Base-by-base conservation (phyloP, 2,888 invertebrate genomes). In the Stenichneumon culpator region DNA sequence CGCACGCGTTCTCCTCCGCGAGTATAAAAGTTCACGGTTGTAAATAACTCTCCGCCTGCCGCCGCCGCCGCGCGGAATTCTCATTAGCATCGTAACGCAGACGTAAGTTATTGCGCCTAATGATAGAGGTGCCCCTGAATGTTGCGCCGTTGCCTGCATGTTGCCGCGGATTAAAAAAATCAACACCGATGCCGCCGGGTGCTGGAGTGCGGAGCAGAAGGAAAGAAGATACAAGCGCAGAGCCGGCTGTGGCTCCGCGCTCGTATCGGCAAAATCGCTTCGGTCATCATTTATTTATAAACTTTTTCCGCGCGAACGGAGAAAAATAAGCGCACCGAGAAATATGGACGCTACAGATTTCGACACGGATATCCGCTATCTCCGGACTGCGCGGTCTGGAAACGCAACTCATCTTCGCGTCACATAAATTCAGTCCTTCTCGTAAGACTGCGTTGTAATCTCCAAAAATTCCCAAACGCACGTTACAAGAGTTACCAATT, bases 41-140 rank as follows among this genome's bases (percentile, higher is more conserved):
- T 86, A 86, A 86, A 86, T 86, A 86, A 86, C 82, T 86, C 82
- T 65, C 63, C 25, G 69, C 72, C n/a, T 63, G 47, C 65, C 19
- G 75, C 69, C 73, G 60, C 72, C 19, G 79, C 77, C 57, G 57
- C 57, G 79, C 60, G 90, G 89, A 91, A 90, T 90, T 88, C 90
- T 91, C 91, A 91, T 91, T 91, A 91, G 90, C 91, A 91, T 91
- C 91, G 88, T 89, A 90, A 90, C 89, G 85, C 84, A 87, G 90
- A 87, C 88, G 82, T 91, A 90, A 90, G 89, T 91, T 91, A 91
- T 90, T 88, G 91, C 90, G 77, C 83, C 87, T 91, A 90, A 91
- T 91, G 90, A 90, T 91, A 91, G 90, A 90, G 90, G 83, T 87
- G 87, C 86, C 86, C 87, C 83, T 87, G 86, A 87, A 87, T 87